Evolutionary conservation across 2,113 vertebrate species (phyloP).

Genomic region (Sinocyclocheilus anophthalmus): DNA sequence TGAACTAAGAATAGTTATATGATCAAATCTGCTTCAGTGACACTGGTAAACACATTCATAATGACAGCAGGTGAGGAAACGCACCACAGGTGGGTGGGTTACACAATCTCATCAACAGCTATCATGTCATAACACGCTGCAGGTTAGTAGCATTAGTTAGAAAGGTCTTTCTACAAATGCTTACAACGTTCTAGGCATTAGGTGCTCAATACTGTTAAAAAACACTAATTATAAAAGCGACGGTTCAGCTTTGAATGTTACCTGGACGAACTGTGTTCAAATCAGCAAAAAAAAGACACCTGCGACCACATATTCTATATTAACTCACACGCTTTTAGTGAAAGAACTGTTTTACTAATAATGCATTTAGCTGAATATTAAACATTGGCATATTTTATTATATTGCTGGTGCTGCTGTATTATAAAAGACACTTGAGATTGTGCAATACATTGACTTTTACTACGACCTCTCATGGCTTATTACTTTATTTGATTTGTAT

Average conservation of each 20-base stretch:
- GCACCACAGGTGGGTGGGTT: slow-evolving; percentile 6
- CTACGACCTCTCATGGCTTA: background rate
- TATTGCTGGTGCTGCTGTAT: background rate
- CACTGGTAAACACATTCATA: background rate
- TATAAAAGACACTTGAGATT: background rate
- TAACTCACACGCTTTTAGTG: background rate
- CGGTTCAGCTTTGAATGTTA: background rate
- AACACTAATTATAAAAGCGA: background rate
- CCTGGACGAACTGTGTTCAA: background rate
- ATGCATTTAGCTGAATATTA: background rate
- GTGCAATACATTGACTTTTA: background rate
- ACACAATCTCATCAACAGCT: slow-evolving; percentile 11
- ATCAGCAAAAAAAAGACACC: background rate
- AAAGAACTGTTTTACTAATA: background rate
- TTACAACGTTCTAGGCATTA: background rate
- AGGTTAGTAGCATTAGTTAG: slow-evolving; percentile 25
- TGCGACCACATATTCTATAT: background rate
- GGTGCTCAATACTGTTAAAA: background rate
- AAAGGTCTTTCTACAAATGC: background rate
- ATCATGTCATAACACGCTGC: background rate
- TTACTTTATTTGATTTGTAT: background rate
- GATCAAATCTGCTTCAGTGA: background rate
- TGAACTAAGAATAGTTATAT: background rate
- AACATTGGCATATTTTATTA: background rate
- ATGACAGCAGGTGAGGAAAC: slow-evolving; percentile 20